Conservation (phyloP, 2,888 invertebrate genomes). For the Quadroppia sp. region DNA sequence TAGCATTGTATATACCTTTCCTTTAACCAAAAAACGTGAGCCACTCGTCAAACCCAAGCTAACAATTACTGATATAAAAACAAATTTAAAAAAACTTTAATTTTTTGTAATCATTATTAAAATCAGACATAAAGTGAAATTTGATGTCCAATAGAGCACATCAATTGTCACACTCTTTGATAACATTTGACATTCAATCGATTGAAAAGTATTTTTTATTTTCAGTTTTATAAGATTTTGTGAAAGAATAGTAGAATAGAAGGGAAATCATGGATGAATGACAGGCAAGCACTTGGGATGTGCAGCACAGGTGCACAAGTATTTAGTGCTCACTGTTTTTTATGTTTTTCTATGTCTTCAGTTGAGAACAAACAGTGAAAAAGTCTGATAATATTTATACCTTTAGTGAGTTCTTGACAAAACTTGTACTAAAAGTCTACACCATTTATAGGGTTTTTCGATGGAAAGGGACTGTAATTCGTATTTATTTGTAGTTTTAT, state of each 20-base stretch:
- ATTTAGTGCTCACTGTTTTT: not conserved
- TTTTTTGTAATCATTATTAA: not conserved
- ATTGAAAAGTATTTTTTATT: not conserved
- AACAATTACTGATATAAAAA: slow-evolving; percentile 12
- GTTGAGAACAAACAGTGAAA: not conserved
- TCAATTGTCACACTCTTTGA: slow-evolving; percentile 20
- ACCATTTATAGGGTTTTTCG: not conserved
- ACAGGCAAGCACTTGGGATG: not conserved
- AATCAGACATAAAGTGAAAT: not conserved
- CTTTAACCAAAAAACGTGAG: not conserved
- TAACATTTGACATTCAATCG: slow-evolving; percentile 12
- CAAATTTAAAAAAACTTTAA: not conserved
- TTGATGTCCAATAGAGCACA: slow-evolving; percentile 14
- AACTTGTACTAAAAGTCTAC: not conserved
- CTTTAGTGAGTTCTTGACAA: no score
- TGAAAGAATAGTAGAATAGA: not conserved
- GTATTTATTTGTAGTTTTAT: no score
- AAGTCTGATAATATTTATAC: no score
- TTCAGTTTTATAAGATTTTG: not conserved
- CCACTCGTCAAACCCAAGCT: slow-evolving; percentile 16
- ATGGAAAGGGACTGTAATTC: not conserved
- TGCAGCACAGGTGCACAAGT: not conserved
- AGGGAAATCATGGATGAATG: not conserved
- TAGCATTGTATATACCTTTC: not conserved
- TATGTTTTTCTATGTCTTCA: not conserved